Conservation (phyloP, 2,888 invertebrate species). For the Agonopterix subpropinquella region DNA sequence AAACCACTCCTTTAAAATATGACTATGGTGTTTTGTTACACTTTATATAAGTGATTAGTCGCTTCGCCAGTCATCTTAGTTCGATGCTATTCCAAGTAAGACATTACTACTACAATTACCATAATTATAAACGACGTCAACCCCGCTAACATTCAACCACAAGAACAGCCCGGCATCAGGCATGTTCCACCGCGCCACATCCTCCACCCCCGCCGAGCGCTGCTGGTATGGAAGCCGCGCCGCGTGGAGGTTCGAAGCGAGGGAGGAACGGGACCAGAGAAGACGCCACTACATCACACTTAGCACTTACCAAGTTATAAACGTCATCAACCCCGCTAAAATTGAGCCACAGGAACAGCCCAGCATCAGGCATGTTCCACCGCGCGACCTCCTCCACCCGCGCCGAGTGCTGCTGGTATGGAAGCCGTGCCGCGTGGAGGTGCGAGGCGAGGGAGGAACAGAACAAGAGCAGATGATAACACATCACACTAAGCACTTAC, state of each 20-base stretch:
- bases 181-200: conserved; percentile 78
- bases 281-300: no score
- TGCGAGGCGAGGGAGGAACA: conserved; percentile 77
- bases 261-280: conserved; percentile 63
- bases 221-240: conserved; percentile 78
- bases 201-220: conserved; percentile 61
- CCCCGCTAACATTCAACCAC: conserved; percentile 81
- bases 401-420: conserved; percentile 77
- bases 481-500: conserved; percentile 18
- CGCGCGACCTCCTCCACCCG: conserved; percentile 72
- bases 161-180: conserved; percentile 87
- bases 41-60: no score
- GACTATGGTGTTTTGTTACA: no score
- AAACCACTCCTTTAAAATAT: no score
- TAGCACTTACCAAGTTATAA: conserved; percentile 73
- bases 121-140: conserved; percentile 82
- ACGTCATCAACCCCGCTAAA: conserved; percentile 81
- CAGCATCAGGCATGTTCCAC: conserved; percentile 81
- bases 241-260: conserved; percentile 74
- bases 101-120: no score
- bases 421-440: conserved; percentile 72
- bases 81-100: no score
- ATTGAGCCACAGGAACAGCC: conserved; percentile 87
- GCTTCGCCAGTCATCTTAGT: no score
- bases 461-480: conserved; percentile 28